Evolutionary conservation across 2,113 vertebrate species (phyloP), one percentile per base, ranked within the genome.

Genomic region (Electrona antarctica): DNA sequence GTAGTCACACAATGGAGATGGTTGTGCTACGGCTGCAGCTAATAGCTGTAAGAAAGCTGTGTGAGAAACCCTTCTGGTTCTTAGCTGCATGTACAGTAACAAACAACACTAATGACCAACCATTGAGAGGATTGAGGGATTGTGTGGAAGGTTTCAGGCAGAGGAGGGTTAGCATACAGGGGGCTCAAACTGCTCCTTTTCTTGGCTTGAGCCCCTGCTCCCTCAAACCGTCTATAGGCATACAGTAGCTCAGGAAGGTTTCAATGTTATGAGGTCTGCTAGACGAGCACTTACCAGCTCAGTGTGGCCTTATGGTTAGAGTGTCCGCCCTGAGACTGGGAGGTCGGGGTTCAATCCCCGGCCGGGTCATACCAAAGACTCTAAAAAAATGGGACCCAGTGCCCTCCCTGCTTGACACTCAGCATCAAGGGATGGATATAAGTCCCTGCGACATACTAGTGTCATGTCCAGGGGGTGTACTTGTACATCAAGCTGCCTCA

Each of bases 21-120:
- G 85, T 82, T 84, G 28, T 72, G 45, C 10, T 47, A 47, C 12
- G 8, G 52, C 14, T 15, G 28, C n/a, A 58, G 46, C 14, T 49
- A 12, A 56, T 12, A 29, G 61, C 77, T 67, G 75, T 56, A 15
- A 73, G n/a, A 78, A 71, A 76, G 74, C 73, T 67, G 74, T 58
- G 78, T 59, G 70, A 80, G 64, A 83, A 81, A 83, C 77, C 72
- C 77, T 84, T 78, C 86, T 87, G 87, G 85, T 50, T 75, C 68
- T 80, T 59, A 84, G 66, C 45, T 46, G 54, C 73, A 78, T 57
- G 57, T 41, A 3, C 33, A 41, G 33, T 61, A 77, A 84, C 55
- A 71, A 77, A 84, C 55, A 71, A 46, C 33, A 67, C 52, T 60
- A 47, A 80, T 76, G 62, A 77, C 69, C 76, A 78, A 61, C 50